Percentiles rank a stretch among this genome's conserved stretches.
phyloP scores from a whole-genome alignment of 2,797 vertebrate genomes.

The Spea hammondii region DNA sequence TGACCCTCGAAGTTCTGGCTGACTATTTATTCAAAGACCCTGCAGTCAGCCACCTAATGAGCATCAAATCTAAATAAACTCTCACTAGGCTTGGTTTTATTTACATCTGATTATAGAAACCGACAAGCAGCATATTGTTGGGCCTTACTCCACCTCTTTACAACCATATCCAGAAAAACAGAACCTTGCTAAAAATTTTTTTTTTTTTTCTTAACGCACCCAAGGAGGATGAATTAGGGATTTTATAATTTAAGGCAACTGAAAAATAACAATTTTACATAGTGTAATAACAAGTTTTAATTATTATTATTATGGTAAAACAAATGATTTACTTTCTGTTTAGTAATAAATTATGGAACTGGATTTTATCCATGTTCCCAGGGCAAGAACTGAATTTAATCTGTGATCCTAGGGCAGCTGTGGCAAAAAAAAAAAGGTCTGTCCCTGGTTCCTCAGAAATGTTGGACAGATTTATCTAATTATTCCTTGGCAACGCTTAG shows the following conservation, averaged over 20 bases:
- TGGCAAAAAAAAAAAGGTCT: neutral
- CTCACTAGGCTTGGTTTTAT: conserved; percentile 48
- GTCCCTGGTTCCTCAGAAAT: conserved; percentile 4
- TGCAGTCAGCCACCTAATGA: conserved; percentile 52
- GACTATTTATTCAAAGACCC: conserved; percentile 49
- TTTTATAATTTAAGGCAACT: neutral
- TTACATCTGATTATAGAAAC: conserved; percentile 53
- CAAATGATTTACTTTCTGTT: neutral
- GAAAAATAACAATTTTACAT: neutral
- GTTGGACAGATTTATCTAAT: conserved; percentile 12
- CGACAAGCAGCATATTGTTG: conserved; percentile 46
- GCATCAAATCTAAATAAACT: conserved; percentile 52
- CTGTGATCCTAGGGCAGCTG: neutral
- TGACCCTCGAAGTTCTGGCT: conserved; percentile 44
- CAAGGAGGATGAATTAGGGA: conserved; percentile 3
- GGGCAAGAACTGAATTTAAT: neutral
- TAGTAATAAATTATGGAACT: neutral
- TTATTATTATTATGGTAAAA: neutral
- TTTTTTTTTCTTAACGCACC: neutral
- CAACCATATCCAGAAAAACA: conserved; percentile 24
- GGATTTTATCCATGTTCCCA: neutral
- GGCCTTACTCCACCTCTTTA: conserved; percentile 16
- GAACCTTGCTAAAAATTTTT: neutral
- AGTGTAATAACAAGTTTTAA: neutral
- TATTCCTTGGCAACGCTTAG: conserved; percentile 12